These are phyloP conservation scores for Rhogogaster chlorosoma DNA, from an alignment of 2,888 invertebrate genomes.

Conservation along the genomic window DNA sequence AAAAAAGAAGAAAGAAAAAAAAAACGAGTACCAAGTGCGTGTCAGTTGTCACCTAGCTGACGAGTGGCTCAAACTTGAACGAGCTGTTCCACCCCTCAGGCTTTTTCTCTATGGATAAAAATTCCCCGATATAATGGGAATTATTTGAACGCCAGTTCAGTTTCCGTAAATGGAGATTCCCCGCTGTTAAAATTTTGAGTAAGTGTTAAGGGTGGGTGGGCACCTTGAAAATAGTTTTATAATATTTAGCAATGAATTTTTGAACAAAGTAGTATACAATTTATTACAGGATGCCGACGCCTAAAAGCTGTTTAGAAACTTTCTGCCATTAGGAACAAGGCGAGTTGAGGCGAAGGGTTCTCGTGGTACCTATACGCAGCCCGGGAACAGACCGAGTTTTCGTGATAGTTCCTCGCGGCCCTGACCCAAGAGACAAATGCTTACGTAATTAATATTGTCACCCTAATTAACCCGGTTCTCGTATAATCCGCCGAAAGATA, in stretches of 20 bases:
- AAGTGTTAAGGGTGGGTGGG: background rate
- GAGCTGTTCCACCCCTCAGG: background rate
- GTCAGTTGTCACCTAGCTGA: conserved; percentile 46
- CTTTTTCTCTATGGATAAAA: background rate
- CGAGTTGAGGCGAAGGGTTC: conserved; percentile 17
- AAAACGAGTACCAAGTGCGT: conserved; percentile 32
- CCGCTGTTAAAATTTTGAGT: background rate
- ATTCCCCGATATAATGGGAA: background rate
- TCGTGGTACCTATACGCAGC: no score
- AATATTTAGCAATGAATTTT: conserved; percentile 37
- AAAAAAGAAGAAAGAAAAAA: background rate
- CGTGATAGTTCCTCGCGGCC: conserved; percentile 14
- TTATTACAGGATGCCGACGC: conserved; percentile 13
- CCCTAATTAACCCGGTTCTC: conserved; percentile 48
- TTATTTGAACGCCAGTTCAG: background rate
- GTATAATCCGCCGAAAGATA: conserved; percentile 37
- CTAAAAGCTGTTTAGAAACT: conserved; percentile 42
- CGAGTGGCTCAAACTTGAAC: conserved; percentile 41
- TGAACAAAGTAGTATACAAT: conserved; percentile 24
- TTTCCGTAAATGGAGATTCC: background rate
- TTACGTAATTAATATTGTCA: conserved; percentile 47
- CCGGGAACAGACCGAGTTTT: conserved; percentile 35
- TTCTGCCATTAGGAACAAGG: conserved; percentile 35
- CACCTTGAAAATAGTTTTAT: background rate
- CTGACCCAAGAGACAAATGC: conserved; percentile 46